Conservation (phyloP, 2,797 vertebrate species). For the Acrocephalus scirpaceus region DNA sequence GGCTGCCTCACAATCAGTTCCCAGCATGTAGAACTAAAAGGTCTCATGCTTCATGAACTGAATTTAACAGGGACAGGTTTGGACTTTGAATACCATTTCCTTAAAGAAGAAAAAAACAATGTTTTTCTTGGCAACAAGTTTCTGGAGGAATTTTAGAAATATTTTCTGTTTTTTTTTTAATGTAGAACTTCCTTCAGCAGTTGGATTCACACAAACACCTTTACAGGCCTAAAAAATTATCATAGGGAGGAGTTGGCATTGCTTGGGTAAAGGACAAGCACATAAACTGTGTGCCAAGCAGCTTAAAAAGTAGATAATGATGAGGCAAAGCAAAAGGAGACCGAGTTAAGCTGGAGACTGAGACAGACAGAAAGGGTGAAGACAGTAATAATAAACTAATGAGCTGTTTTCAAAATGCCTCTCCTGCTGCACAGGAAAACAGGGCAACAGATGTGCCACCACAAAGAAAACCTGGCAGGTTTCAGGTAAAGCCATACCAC, state of each 20-base stretch:
- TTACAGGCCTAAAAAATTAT: background rate
- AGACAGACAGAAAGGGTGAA: background rate
- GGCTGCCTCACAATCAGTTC: background rate
- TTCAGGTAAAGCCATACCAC: background rate
- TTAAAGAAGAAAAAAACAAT: background rate
- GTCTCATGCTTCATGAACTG: background rate
- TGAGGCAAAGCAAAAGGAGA: background rate
- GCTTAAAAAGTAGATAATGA: background rate
- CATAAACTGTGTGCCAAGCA: background rate
- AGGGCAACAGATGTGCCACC: background rate
- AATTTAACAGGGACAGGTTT: background rate
- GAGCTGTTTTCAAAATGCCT: background rate
- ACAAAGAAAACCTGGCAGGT: background rate
- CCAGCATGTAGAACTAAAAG: background rate
- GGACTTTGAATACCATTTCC: background rate
- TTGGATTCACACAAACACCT: background rate
- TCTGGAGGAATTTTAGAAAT: background rate
- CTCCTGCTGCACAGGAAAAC: background rate
- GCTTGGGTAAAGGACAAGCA: background rate
- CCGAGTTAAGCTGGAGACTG: background rate
- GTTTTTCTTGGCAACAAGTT: background rate
- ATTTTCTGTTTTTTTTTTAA: background rate
- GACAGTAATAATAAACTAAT: background rate
- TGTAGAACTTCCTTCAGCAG: background rate
- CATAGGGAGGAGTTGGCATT: background rate